phyloP scores from a whole-genome alignment of 2,888 invertebrate species.

The Caenorhabditis becei region DNA sequence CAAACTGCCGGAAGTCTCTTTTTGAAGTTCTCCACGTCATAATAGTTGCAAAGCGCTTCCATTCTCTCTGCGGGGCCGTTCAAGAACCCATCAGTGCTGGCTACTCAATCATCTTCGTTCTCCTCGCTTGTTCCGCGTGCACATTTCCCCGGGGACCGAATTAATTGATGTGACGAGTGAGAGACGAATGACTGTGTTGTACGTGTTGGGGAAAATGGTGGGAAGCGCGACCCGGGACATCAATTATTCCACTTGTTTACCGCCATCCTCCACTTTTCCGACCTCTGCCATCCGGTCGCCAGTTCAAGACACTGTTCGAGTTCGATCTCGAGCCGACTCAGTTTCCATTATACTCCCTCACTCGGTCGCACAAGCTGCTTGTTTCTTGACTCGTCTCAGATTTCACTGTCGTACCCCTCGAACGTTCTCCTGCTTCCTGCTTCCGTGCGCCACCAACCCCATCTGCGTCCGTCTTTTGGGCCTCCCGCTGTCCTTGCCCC shows the following conservation, averaged over 20 bases:
- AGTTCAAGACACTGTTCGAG: too few relatives aligned
- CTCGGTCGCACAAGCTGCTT: too few relatives aligned
- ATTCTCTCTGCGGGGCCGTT: slow-evolving; percentile 19
- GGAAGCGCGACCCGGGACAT: slow-evolving; percentile 41
- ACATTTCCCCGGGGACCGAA: slow-evolving; percentile 50
- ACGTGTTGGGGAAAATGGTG: slow-evolving; percentile 54
- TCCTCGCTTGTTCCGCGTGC: slow-evolving; percentile 31
- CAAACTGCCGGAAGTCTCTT: not conserved
- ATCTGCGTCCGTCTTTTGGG: slow-evolving; percentile 51
- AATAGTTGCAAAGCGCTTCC: not conserved
- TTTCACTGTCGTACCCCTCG: too few relatives aligned
- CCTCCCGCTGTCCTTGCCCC: slow-evolving; percentile 18
- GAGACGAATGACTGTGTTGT: slow-evolving; percentile 27
- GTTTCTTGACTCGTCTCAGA: too few relatives aligned
- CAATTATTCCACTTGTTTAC: slow-evolving; percentile 55
- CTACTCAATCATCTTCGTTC: slow-evolving; percentile 41
- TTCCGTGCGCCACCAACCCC: not conserved
- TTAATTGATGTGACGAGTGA: slow-evolving; percentile 50
- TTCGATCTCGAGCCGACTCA: too few relatives aligned
- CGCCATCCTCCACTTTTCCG: slow-evolving; percentile 23
- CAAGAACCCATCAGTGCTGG: slow-evolving; percentile 18
- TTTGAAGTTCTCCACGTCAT: slow-evolving; percentile 13
- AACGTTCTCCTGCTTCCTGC: too few relatives aligned
- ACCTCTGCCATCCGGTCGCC: too few relatives aligned
- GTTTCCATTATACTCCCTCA: too few relatives aligned